phyloP scores from a whole-genome alignment of 2,113 vertebrate genomes.

The Ovibos moschatus region DNA sequence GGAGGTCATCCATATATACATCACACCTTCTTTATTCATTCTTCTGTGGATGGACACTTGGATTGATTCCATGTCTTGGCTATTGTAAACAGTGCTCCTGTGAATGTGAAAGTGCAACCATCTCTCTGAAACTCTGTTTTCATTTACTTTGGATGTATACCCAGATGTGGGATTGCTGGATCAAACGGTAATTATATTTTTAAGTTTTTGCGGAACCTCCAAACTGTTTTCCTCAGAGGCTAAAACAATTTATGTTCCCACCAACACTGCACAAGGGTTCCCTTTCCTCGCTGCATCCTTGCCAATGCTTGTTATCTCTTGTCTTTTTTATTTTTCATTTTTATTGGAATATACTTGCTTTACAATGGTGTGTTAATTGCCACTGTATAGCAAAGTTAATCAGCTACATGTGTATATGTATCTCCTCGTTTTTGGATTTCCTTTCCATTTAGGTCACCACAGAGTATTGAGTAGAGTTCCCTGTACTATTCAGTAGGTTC shows the following conservation, averaged over 20 bases:
- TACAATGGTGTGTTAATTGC: neutral
- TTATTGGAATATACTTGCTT: neutral
- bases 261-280: neutral
- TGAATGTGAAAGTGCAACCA: neutral
- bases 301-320: neutral
- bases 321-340: neutral
- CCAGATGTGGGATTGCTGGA: neutral
- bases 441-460: neutral
- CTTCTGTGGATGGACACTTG: neutral
- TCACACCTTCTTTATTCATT: neutral
- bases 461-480: neutral
- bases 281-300: neutral
- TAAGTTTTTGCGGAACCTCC: neutral
- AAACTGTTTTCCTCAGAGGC: neutral
- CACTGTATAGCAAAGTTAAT: neutral
- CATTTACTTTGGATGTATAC: neutral
- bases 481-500: neutral
- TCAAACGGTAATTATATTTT: neutral
- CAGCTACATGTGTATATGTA: neutral
- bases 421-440: neutral
- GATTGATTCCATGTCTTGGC: neutral
- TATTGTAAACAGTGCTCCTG: neutral
- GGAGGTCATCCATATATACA: neutral
- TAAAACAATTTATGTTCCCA: neutral
- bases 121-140: neutral